phyloP scores from a whole-genome alignment of 2,888 invertebrate species.

The Abrostola tripartita region DNA sequence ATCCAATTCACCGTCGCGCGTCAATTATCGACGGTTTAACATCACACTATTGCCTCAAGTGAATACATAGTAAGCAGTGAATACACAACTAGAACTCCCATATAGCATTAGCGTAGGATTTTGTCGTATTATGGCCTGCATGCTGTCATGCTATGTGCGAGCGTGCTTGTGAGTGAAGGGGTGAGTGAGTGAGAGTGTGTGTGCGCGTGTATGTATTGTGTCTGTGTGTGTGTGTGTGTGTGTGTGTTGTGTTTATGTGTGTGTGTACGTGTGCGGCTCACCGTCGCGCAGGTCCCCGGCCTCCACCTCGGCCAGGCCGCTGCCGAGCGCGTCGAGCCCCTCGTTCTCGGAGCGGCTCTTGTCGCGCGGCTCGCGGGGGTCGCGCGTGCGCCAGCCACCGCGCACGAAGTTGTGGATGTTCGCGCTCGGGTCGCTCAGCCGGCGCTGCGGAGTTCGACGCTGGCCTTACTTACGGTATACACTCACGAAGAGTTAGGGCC shows the following conservation, averaged over 20 bases:
- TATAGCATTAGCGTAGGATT: too few relatives aligned
- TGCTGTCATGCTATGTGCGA: too few relatives aligned
- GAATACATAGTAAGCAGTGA: neutral
- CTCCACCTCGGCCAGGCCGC: conserved; percentile 96
- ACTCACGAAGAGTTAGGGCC: too few relatives aligned
- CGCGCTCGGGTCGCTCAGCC: conserved; percentile 97
- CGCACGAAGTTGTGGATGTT: conserved; percentile 95
- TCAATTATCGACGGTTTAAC: neutral
- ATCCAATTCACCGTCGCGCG: conserved; percentile 16
- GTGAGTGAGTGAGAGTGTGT: too few relatives aligned
- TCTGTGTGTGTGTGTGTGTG: too few relatives aligned
- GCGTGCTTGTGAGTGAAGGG: too few relatives aligned
- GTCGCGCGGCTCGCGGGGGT: conserved; percentile 89
- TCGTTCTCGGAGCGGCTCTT: conserved; percentile 97
- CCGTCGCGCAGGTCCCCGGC: conserved; percentile 94
- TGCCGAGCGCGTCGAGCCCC: conserved; percentile 95
- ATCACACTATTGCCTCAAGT: neutral
- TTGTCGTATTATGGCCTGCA: too few relatives aligned
- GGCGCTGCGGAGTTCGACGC: conserved; percentile 86
- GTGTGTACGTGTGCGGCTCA: conserved; percentile 39
- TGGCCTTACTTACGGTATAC: too few relatives aligned
- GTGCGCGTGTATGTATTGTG: too few relatives aligned
- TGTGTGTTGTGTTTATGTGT: too few relatives aligned
- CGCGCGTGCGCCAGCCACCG: conserved; percentile 93
- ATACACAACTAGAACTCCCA: neutral